Conservation (phyloP, 1,140 invertebrate genomes). For the Sitophilus oryzae region DNA sequence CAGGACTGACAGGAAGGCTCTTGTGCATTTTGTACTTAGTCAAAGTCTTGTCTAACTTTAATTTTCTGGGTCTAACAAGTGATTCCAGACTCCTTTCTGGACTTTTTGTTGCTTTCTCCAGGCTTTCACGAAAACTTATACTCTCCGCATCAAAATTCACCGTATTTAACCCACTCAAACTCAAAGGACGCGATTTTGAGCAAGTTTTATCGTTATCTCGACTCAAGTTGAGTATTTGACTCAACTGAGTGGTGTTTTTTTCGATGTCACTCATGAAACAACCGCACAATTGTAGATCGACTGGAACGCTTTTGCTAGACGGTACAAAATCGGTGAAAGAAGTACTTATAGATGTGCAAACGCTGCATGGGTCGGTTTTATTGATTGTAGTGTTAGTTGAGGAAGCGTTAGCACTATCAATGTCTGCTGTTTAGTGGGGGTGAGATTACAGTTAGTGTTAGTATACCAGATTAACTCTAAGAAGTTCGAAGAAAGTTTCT, state of each 20-base stretch:
- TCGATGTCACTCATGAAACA: slow-evolving; percentile 41
- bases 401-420: slow-evolving; percentile 23
- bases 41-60: slow-evolving; percentile 40
- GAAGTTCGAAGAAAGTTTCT: not conserved
- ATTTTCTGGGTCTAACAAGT: slow-evolving; percentile 36
- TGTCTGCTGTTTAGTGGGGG: slow-evolving; percentile 11
- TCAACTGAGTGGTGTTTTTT: slow-evolving; percentile 34
- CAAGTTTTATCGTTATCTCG: not conserved
- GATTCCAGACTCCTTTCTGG: slow-evolving; percentile 33
- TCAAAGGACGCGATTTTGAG: not conserved
- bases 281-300: slow-evolving; percentile 41
- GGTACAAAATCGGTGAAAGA: slow-evolving; percentile 4
- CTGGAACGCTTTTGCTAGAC: slow-evolving; percentile 30
- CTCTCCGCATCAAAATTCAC: slow-evolving; percentile 12
- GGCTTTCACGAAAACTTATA: slow-evolving; percentile 12
- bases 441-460: slow-evolving; percentile 15
- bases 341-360: slow-evolving; percentile 4
- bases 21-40: slow-evolving; percentile 58
- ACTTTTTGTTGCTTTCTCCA: slow-evolving; percentile 30
- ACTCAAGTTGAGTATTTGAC: slow-evolving; percentile 26
- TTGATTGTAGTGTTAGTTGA: slow-evolving; percentile 22
- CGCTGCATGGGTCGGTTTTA: slow-evolving; percentile 10
- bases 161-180: slow-evolving; percentile 6
- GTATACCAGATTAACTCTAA: slow-evolving; percentile 10
- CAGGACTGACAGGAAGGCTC: slow-evolving; percentile 60